Evolutionary conservation across 2,113 vertebrate genomes (phyloP).

Genomic region (Setophaga kirtlandii): DNA sequence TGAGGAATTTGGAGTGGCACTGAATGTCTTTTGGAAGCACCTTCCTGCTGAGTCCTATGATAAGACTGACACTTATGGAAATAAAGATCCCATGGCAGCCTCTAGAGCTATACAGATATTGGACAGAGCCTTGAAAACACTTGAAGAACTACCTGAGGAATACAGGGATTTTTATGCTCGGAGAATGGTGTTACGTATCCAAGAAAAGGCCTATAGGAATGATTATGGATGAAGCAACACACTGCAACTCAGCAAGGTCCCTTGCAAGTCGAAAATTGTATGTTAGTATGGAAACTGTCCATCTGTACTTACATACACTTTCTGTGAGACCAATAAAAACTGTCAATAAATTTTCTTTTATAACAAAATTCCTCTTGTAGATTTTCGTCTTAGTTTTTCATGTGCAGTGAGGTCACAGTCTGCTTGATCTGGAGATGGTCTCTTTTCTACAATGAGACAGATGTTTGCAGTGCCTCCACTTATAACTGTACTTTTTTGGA

Average conservation of each 20-base stretch:
- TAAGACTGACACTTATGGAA: conserved; percentile 91
- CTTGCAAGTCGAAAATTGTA: background rate
- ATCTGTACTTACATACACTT: background rate
- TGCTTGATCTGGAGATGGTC: background rate
- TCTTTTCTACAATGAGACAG: background rate
- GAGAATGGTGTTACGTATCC: conserved; percentile 90
- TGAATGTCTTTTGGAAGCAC: conserved; percentile 96
- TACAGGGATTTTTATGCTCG: conserved; percentile 94
- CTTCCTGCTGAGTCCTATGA: conserved; percentile 87
- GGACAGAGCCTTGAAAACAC: conserved; percentile 84
- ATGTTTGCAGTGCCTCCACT: background rate
- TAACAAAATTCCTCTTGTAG: background rate
- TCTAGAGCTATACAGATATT: conserved; percentile 86
- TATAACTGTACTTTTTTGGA: background rate
- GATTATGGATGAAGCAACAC: conserved; percentile 66
- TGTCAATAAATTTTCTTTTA: background rate
- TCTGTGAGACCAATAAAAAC: background rate
- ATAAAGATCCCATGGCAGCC: conserved; percentile 90
- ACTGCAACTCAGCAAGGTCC: background rate
- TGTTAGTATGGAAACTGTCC: background rate
- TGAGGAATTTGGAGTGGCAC: conserved; percentile 90
- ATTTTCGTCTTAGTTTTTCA: background rate
- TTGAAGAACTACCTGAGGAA: conserved; percentile 89
- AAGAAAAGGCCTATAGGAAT: conserved; percentile 78
- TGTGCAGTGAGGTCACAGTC: background rate